Conservation (phyloP, 2,113 vertebrate species). For the Triplophysa tibetana region DNA sequence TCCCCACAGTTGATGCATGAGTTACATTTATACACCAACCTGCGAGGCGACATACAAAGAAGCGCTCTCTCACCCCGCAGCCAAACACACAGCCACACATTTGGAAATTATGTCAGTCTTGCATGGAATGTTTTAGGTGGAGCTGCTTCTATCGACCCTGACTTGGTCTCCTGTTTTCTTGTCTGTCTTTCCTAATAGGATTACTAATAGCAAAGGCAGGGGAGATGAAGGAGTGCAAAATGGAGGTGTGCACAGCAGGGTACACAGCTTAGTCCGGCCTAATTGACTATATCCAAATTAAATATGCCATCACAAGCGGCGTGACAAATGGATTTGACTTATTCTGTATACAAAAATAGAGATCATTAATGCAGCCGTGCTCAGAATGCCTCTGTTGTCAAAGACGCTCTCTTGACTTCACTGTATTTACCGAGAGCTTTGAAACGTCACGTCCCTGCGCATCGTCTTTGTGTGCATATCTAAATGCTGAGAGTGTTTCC, state of each 20-base stretch:
- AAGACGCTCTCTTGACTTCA: slow-evolving; percentile 41
- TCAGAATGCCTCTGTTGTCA: slow-evolving; percentile 73
- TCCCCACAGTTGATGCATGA: slow-evolving; percentile 92
- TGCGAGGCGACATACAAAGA: slow-evolving; percentile 80
- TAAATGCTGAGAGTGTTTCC: slow-evolving; percentile 68
- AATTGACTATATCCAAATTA: slow-evolving; percentile 99
- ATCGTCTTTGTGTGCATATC: slow-evolving; percentile 54
- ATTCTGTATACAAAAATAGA: slow-evolving; percentile 99
- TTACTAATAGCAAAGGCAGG: slow-evolving; percentile 92
- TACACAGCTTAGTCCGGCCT: slow-evolving; percentile 95
- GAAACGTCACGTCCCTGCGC: slow-evolving; percentile 34
- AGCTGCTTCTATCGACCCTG: slow-evolving; percentile 65
- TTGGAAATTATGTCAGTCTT: slow-evolving; percentile 63
- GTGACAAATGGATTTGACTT: slow-evolving; percentile 99
- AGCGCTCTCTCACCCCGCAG: slow-evolving; percentile 71
- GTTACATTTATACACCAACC: slow-evolving; percentile 91
- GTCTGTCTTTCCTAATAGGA: slow-evolving; percentile 91
- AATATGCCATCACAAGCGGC: slow-evolving; percentile 99
- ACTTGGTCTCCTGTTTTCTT: slow-evolving; percentile 72
- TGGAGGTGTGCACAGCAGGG: slow-evolving; percentile 97
- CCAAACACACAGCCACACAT: slow-evolving; percentile 77
- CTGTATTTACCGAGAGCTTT: slow-evolving; percentile 41
- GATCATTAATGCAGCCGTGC: slow-evolving; percentile 96
- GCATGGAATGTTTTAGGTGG: slow-evolving; percentile 62
- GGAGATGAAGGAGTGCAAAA: slow-evolving; percentile 92